Evolutionary conservation across 2,113 vertebrate species (phyloP).

Genomic region (Zosterops hypoxanthus): DNA sequence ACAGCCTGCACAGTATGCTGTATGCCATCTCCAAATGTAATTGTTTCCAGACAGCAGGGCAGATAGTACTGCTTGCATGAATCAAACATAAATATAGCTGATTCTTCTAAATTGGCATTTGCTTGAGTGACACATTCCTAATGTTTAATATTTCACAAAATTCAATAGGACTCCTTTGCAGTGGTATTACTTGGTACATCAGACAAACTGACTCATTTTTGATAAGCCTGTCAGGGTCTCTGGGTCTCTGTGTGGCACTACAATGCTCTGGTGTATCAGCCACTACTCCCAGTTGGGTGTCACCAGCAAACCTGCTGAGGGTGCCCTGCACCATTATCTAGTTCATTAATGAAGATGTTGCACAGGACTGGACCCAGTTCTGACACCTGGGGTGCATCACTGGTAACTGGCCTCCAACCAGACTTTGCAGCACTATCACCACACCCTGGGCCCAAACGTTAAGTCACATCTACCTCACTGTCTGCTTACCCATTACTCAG

Average conservation of each 20-base stretch:
- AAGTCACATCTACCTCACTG: not conserved
- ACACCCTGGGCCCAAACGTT: accelerated
- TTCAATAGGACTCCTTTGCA: not conserved
- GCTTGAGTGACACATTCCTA: not conserved
- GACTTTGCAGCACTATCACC: not conserved
- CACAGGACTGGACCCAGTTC: not conserved
- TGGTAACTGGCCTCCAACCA: not conserved
- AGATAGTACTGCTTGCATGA: not conserved
- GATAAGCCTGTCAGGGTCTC: not conserved
- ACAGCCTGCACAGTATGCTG: not conserved
- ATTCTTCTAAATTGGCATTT: not conserved
- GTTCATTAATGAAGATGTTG: not conserved
- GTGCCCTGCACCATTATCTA: not conserved
- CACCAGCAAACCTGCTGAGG: not conserved
- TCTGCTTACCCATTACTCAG: not conserved
- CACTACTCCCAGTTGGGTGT: not conserved
- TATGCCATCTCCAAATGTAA: not conserved
- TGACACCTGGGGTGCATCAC: not conserved
- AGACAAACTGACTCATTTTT: not conserved
- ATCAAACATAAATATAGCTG: not conserved
- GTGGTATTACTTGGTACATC: not conserved
- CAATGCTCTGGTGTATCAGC: not conserved
- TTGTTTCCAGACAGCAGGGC: not conserved
- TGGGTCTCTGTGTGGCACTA: not conserved
- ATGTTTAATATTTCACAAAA: not conserved